These are phyloP conservation scores for Patella depressa DNA, from an alignment of 2,888 invertebrate genomes.

Conservation along the genomic window DNA sequence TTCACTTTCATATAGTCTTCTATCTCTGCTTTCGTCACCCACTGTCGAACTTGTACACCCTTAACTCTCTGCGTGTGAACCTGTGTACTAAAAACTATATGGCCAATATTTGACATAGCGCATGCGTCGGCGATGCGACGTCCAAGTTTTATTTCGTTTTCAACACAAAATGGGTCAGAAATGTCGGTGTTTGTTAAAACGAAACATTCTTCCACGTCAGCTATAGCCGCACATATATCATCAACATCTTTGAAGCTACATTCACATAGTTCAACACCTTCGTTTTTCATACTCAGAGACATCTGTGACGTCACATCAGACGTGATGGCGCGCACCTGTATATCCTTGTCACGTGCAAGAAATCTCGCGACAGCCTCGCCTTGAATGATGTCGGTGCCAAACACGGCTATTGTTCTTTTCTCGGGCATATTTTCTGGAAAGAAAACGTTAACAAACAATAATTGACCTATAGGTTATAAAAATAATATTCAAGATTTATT, in stretches of 20 bases:
- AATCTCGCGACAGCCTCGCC: conserved; percentile 57
- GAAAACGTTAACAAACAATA: background rate
- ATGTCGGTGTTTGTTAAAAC: conserved; percentile 61
- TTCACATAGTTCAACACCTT: conserved; percentile 45
- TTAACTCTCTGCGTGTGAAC: conserved; percentile 56
- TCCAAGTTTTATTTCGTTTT: conserved; percentile 57
- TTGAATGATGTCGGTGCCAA: conserved; percentile 56
- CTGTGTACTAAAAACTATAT: conserved; percentile 64
- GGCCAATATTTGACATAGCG: conserved; percentile 44
- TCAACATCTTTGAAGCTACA: conserved; percentile 47
- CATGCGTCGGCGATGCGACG: conserved; percentile 62
- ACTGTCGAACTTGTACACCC: conserved; percentile 58
- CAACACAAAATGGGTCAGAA: conserved; percentile 50
- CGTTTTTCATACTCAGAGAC: conserved; percentile 40
- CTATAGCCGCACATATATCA: conserved; percentile 42
- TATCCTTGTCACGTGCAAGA: conserved; percentile 45
- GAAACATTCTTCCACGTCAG: conserved; percentile 54
- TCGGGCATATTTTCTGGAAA: conserved; percentile 22
- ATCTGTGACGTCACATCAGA: conserved; percentile 46
- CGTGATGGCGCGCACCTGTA: conserved; percentile 52
- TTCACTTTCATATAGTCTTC: conserved; percentile 56
- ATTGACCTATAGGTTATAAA: no score
- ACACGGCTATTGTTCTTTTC: conserved; percentile 51
- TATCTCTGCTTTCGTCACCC: conserved; percentile 64
- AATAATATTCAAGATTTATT: no score